Base-by-base conservation (phyloP, 2,888 invertebrate species). In the Philonicus albiceps region DNA sequence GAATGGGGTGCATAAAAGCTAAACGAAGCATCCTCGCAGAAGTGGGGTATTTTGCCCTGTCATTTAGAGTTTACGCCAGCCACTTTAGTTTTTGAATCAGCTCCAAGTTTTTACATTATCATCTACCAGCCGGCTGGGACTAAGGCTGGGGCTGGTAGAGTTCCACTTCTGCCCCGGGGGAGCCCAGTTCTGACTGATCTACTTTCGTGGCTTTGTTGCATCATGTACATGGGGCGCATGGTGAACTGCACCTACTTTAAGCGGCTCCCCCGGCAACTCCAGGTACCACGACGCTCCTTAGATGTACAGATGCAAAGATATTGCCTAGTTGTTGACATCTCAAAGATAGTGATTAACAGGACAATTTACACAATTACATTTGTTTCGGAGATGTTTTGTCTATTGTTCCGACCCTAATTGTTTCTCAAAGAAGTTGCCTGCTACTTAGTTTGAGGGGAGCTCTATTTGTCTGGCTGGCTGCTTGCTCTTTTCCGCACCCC, bases 71-170 rank as follows among this genome's bases (percentile, higher is more conserved):
- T 73, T 72, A 84, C 34, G 84, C 73, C 73, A 84, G 84, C 37
- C 84, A 84, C 73, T 84, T 84, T 72, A 83, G 81, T 83, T 83
- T 83, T 83, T 83, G 81, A 83, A 83, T 31, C 64, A 19, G 55
- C 37, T 83, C 81, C 81, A 83, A 83, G 64, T 83, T 83, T 83
- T 83, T 83, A 43, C 64, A 64, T 53, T 34, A 34, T n/a, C 34
- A 19, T 64, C 64, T 11, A 2, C 22, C 11, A 27, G 64, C 64
- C 64, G 11, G 22, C 64, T 64, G 27, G n/a, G 19, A 22, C 34
- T 55, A 37, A 22, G 11, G 22, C 64, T 64, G 27, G n/a, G 19
- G 34, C 34, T 55, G 64, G 37, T 37, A 22, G 27, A 83, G 13
- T 4, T 3, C 64, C 19, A 19, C 27, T 13, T 0, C 27, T 7